Conservation (phyloP, 2,113 vertebrate genomes). For the Triplophysa dalaica region DNA sequence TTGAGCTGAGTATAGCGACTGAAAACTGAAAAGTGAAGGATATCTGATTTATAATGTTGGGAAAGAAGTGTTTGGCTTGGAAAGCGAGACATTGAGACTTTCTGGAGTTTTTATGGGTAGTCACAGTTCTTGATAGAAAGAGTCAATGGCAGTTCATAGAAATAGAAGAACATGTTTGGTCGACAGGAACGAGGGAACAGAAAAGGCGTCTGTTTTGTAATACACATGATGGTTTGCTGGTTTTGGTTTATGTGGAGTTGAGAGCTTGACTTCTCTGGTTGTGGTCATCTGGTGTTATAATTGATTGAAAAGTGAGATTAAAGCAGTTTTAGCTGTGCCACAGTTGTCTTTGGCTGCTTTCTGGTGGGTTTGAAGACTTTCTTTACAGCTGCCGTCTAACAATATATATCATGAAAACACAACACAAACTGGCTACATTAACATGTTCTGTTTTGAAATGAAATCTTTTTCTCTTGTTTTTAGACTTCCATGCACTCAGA, state of each 20-base stretch:
- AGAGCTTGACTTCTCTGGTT: background rate
- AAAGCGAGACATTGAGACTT: conserved; percentile 8
- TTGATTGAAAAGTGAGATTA: conserved; percentile 8
- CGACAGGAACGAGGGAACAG: conserved; percentile 1
- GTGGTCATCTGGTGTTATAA: conserved; percentile 1
- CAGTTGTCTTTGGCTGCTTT: no score
- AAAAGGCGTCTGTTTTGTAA: conserved; percentile 11
- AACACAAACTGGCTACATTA: no score
- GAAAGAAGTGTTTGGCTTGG: conserved; percentile 12
- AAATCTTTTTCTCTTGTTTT: no score
- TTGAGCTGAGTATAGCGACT: conserved; percentile 50
- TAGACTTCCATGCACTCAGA: no score
- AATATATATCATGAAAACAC: no score
- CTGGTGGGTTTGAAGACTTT: no score
- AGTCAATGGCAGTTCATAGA: background rate
- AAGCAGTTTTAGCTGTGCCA: background rate
- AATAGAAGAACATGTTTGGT: background rate
- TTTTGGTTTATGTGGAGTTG: conserved; percentile 20
- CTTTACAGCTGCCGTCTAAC: no score
- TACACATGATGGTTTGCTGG: conserved; percentile 12
- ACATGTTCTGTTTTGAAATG: no score
- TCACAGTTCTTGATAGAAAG: background rate
- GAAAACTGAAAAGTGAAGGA: conserved; percentile 57
- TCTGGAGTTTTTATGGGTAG: background rate
- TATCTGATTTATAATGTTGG: conserved; percentile 13